phyloP scores from a whole-genome alignment of 2,888 invertebrate species.

The Chrysolina haemoptera region DNA sequence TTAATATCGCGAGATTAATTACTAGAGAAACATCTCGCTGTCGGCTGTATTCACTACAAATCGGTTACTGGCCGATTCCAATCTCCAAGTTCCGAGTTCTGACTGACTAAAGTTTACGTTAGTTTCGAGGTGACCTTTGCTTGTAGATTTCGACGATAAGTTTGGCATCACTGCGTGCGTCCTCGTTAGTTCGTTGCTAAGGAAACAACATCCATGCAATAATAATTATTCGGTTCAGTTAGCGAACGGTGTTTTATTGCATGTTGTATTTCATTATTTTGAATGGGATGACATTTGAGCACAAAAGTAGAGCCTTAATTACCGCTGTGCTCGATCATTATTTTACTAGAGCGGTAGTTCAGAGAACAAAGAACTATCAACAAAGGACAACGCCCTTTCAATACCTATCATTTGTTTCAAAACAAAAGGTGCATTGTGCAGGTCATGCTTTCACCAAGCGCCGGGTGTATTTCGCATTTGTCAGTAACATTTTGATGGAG shows the following conservation, averaged over 20 bases:
- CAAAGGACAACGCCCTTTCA: slow-evolving; percentile 15
- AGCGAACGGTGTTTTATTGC: slow-evolving; percentile 24
- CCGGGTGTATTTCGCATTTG: neutral
- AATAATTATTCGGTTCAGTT: slow-evolving; percentile 19
- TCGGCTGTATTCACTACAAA: neutral
- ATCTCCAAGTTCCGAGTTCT: too few species aligned
- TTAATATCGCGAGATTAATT: too few species aligned
- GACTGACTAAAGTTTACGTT: neutral
- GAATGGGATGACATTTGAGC: slow-evolving; percentile 12
- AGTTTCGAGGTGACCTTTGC: slow-evolving; percentile 23
- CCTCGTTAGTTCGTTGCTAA: slow-evolving; percentile 34
- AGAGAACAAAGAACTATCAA: slow-evolving; percentile 16
- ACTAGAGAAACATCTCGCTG: too few species aligned
- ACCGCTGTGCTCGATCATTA: neutral
- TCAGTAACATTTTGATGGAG: neutral
- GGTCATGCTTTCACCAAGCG: slow-evolving; percentile 43
- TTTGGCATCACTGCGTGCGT: slow-evolving; percentile 22
- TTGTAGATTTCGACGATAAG: slow-evolving; percentile 24
- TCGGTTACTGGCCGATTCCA: neutral
- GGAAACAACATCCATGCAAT: slow-evolving; percentile 30
- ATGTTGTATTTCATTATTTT: neutral
- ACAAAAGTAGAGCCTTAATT: slow-evolving; percentile 7
- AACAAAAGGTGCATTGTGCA: slow-evolving; percentile 43
- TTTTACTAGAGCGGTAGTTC: slow-evolving; percentile 6
- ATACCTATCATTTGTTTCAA: slow-evolving; percentile 19